These are phyloP conservation scores for Acridotheres tristis DNA, from an alignment of 2,797 vertebrate genomes.

Conservation along the genomic window DNA sequence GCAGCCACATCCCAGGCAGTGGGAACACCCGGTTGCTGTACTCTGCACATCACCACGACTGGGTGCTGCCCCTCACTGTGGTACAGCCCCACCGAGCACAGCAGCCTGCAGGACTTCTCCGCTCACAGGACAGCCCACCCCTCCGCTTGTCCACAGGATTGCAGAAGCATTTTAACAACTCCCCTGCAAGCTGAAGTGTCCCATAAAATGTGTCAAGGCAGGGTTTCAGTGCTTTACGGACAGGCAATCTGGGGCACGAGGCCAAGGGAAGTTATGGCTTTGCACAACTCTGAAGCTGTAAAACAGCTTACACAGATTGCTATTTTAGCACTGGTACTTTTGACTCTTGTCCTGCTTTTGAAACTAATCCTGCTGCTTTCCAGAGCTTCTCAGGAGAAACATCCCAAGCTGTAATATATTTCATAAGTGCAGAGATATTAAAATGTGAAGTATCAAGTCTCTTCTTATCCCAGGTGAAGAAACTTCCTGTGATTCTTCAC, in stretches of 20 bases:
- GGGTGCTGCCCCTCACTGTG: accelerated
- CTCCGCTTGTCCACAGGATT: background rate
- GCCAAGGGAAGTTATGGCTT: background rate
- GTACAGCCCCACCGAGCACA: too few species aligned
- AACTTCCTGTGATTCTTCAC: background rate
- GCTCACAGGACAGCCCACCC: background rate
- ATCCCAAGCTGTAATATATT: background rate
- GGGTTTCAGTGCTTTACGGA: background rate
- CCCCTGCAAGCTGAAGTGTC: background rate
- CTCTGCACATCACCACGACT: accelerated
- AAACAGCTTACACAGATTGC: background rate
- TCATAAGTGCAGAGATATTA: background rate
- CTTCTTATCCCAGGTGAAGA: background rate
- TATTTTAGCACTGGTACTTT: background rate
- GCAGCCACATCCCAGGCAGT: background rate
- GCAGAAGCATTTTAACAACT: background rate
- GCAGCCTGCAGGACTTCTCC: background rate
- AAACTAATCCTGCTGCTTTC: background rate
- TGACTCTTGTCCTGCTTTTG: background rate
- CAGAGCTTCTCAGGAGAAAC: background rate
- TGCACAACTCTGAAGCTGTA: background rate
- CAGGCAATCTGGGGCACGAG: background rate
- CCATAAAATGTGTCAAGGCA: background rate
- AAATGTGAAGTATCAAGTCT: background rate
- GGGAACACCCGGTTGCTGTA: accelerated